phyloP scores from a whole-genome alignment of 2,113 vertebrate species.

The Hylia prasina region DNA sequence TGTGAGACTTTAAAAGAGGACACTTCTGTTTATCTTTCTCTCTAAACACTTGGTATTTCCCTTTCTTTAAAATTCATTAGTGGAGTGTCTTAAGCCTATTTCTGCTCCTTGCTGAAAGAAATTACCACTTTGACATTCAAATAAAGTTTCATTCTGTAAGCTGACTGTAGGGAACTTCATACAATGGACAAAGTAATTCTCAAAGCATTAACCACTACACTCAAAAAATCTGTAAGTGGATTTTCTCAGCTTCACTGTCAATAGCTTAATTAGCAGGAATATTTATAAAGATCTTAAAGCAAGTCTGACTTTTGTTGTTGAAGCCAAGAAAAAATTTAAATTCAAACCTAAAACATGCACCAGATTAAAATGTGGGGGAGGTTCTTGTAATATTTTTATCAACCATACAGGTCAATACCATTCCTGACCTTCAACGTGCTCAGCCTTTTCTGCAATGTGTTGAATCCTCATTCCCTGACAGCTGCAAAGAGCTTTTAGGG shows the following conservation, averaged over 20 bases:
- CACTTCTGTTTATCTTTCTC: background rate
- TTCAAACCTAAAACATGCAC: background rate
- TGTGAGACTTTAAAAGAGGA: background rate
- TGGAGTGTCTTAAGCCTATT: background rate
- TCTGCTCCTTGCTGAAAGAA: background rate
- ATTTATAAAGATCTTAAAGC: background rate
- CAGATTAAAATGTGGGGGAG: background rate
- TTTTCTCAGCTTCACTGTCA: background rate
- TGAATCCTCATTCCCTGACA: background rate
- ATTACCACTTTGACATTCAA: background rate
- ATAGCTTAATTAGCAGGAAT: background rate
- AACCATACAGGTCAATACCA: background rate
- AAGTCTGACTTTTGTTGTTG: background rate
- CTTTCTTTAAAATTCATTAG: background rate
- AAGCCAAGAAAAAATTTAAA: background rate
- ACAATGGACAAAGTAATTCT: background rate
- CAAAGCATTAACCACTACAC: background rate
- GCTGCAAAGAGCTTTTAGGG: background rate
- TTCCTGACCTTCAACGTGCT: background rate
- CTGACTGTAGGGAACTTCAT: background rate
- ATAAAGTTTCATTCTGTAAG: background rate
- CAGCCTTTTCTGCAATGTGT: background rate
- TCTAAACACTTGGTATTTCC: background rate
- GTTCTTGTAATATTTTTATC: background rate
- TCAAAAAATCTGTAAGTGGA: background rate